A percentile compares a stretch with the other conserved stretches of the same genome.
Conservation (phyloP, 2,888 invertebrate genomes). For the Troides aeacus region DNA sequence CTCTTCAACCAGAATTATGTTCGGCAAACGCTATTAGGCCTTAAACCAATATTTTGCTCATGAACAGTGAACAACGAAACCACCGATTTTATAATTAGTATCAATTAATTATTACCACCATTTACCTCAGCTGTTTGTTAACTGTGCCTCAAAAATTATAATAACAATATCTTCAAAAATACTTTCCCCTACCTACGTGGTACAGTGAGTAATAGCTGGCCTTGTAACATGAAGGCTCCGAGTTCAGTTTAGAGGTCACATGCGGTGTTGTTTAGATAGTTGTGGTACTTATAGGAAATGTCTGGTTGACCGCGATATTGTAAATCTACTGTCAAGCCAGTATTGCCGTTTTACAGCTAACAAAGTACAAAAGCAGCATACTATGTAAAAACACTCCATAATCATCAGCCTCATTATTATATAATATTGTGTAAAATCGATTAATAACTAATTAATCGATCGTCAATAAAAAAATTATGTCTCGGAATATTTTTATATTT, state of each 20-base stretch:
- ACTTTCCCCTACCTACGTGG: not conserved
- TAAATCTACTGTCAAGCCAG: not conserved
- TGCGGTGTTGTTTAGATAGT: not conserved
- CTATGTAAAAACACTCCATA: no score
- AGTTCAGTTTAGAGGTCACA: not conserved
- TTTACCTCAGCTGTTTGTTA: constrained; percentile 22
- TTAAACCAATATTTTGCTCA: constrained; percentile 28
- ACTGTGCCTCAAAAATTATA: not conserved
- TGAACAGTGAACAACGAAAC: constrained; percentile 11
- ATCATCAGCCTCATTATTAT: no score
- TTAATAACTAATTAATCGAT: no score
- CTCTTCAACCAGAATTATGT: constrained; percentile 29
- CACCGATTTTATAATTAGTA: constrained; percentile 36
- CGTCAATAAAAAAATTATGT: no score
- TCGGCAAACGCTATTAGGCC: constrained; percentile 29
- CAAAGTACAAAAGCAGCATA: not conserved
- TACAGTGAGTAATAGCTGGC: not conserved
- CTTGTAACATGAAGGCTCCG: not conserved
- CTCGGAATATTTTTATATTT: no score
- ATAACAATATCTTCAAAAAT: not conserved
- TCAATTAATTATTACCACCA: constrained; percentile 40
- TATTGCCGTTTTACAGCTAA: not conserved
- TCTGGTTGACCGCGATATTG: not conserved
- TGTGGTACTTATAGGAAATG: not conserved
- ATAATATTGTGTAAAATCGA: no score